Base-by-base conservation (phyloP, 2,888 invertebrate genomes). In the Pachycephus smyrnensis region DNA sequence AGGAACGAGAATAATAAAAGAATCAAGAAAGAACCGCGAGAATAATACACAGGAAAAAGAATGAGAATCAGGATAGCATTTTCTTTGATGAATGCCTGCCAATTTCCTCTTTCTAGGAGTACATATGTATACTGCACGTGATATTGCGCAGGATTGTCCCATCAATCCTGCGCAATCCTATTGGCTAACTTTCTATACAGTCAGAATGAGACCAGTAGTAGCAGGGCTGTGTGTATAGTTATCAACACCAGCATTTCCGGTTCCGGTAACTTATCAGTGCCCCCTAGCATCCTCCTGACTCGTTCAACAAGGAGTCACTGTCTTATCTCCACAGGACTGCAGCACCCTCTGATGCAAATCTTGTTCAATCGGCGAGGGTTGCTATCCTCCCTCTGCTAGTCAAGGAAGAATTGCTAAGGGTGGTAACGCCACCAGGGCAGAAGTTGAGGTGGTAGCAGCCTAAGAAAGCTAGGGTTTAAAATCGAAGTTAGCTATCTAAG, bases 251-350 rank as follows among this genome's bases (percentile, higher is more conserved):
- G 31, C 31, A 73, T 69, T 78, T 78, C 78, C 78, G 78, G 78
- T 76, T 69, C 76, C 78, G 78, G 71, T 73, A 37, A 75, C 69
- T 76, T 78, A 78, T 78, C 78, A 36, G 69, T 75, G 71, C 68
- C 40, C 40, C 40, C 40, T 9, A 23, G 23, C 23, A 40, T 40
- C 40, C 40, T 40, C 40, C 40, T 9, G 40, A 55, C 40, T 55
- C 40, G 15, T 55, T 55, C 40, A 23, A 23, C 40, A 15, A 55
- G 40, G 23, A 55, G 40, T 0, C 40, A 79, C 80, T 83, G 82
- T 84, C 84, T 84, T 84, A 84, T 85, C 85, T 82, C 82, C 81
- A 83, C 84, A 83, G 81, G 82, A 79, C 82, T 83, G 81, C 84
- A 82, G 80, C 84, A 80, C 82, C 76, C 75, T 55, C 23, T 0